Percentiles rank a stretch among this genome's conserved stretches.
phyloP scores from a whole-genome alignment of 1,140 invertebrate species.

The Hyles euphorbiae region DNA sequence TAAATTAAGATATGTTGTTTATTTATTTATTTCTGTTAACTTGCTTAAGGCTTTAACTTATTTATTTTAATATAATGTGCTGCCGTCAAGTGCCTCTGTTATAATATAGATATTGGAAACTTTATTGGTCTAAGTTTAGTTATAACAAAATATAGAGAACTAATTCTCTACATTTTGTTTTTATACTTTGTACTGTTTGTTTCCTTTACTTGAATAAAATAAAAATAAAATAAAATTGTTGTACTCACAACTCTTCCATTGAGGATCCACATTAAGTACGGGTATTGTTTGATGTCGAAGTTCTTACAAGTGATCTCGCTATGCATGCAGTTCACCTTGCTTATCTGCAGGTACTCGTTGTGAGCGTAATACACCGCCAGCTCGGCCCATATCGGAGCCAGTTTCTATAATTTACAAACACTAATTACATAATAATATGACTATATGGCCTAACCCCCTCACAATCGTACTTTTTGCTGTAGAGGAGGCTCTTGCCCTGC shows the following conservation, averaged over 20 bases:
- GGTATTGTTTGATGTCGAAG: slow-evolving; percentile 64
- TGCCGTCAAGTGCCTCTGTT: no score
- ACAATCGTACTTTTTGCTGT: neutral
- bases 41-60: no score
- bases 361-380: slow-evolving; percentile 48
- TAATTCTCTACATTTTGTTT: no score
- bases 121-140: no score
- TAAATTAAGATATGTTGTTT: neutral
- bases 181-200: no score
- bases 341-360: slow-evolving; percentile 59
- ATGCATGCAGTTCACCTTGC: slow-evolving; percentile 62
- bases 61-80: no score
- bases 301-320: slow-evolving; percentile 60
- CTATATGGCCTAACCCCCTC: neutral
- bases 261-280: slow-evolving; percentile 58
- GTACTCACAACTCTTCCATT: slow-evolving; percentile 61
- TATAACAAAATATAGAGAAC: no score
- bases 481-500: no score
- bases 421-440: no score
- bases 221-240: neutral
- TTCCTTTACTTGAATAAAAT: no score
- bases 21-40: neutral
- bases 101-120: no score
- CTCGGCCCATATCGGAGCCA: slow-evolving; percentile 58
- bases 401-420: slow-evolving; percentile 28